phyloP scores from a whole-genome alignment of 2,113 vertebrate species.

The Pseudorhombus dupliciocellatus region DNA sequence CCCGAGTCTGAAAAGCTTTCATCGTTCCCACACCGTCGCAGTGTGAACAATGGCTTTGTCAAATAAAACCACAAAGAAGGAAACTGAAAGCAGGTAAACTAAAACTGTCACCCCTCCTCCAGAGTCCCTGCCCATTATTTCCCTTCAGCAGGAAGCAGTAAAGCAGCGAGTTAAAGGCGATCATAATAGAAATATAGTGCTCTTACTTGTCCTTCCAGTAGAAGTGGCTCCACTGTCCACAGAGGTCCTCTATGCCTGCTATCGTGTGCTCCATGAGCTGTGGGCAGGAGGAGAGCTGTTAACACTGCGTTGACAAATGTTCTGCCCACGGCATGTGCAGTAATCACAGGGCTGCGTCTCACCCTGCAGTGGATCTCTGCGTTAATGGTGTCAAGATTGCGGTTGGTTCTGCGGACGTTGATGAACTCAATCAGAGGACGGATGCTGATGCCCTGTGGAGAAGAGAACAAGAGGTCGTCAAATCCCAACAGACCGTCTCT shows the following conservation, averaged over 20 bases:
- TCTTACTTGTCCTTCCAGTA: slow-evolving; percentile 98
- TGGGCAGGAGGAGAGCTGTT: slow-evolving; percentile 16
- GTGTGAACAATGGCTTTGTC: slow-evolving; percentile 27
- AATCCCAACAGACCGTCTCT: not conserved
- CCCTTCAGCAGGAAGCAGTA: not conserved
- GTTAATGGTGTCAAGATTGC: slow-evolving; percentile 90
- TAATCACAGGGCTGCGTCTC: slow-evolving; percentile 33
- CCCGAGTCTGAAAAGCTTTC: slow-evolving; percentile 3
- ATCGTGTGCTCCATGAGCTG: slow-evolving; percentile 96
- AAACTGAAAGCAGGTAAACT: slow-evolving; percentile 13
- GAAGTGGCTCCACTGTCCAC: slow-evolving; percentile 97
- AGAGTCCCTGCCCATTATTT: slow-evolving; percentile 13
- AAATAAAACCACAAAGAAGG: slow-evolving; percentile 33
- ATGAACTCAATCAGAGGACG: slow-evolving; percentile 93
- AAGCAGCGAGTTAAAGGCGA: not conserved
- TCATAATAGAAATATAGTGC: not conserved
- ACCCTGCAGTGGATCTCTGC: slow-evolving; percentile 94
- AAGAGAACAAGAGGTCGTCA: not conserved
- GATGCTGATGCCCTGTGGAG: slow-evolving; percentile 91
- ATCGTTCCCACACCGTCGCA: slow-evolving; percentile 24
- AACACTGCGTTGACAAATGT: not conserved
- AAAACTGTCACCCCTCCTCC: not conserved
- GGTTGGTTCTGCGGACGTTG: slow-evolving; percentile 92
- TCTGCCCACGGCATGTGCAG: not conserved
- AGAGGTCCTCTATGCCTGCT: slow-evolving; percentile 95